Conservation (phyloP, 2,888 invertebrate genomes). For the Ochropleura plecta region DNA sequence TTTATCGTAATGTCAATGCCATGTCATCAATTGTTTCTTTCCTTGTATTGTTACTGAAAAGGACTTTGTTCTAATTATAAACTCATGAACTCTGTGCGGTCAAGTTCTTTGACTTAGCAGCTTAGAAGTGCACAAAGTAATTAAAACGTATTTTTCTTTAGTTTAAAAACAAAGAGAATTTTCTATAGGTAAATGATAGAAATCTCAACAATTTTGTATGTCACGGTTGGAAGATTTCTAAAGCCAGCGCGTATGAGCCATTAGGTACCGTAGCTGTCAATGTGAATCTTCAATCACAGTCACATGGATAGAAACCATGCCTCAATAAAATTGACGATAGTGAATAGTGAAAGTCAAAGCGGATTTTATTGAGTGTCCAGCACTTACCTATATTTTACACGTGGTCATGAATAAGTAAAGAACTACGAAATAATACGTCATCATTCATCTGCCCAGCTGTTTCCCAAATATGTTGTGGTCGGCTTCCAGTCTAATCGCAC, state of each 20-base stretch:
- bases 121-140: constrained; percentile 6
- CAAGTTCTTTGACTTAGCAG: constrained; percentile 54
- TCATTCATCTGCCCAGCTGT: too few species aligned
- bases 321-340: constrained; percentile 28
- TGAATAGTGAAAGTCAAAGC: constrained; percentile 49
- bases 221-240: constrained; percentile 33
- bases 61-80: constrained; percentile 46
- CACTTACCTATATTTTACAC: neutral
- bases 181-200: neutral
- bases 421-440: too few species aligned
- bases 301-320: constrained; percentile 18
- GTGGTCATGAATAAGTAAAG: too few species aligned
- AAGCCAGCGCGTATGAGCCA: constrained; percentile 1
- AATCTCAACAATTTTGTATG: constrained; percentile 7
- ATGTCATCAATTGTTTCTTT: constrained; percentile 58
- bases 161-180: neutral
- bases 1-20: constrained; percentile 51
- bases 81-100: constrained; percentile 28
- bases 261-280: neutral
- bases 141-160: neutral
- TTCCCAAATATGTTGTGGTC: neutral
- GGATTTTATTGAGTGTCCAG: constrained; percentile 13
- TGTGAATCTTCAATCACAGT: constrained; percentile 39
- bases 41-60: constrained; percentile 46
- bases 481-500: too few species aligned